Evolutionary conservation across 2,888 invertebrate genomes (phyloP).

Genomic region (Petrophora chlorosata): DNA sequence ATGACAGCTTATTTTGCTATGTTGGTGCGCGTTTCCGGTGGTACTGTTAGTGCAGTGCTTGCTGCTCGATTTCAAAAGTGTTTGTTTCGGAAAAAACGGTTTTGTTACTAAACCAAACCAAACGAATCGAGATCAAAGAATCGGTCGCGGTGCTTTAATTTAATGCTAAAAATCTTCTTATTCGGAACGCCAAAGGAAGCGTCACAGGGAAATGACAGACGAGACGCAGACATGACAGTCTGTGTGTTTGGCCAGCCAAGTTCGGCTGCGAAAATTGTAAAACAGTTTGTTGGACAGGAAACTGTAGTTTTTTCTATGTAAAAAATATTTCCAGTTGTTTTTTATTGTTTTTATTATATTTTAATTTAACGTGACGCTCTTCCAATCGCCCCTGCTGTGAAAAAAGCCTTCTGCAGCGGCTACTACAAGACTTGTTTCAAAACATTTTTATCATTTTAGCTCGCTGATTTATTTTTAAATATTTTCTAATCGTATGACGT

Average conservation of each 20-base stretch:
- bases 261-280: conserved; percentile 28
- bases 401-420: conserved; percentile 43
- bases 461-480: conserved; percentile 46
- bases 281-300: conserved; percentile 25
- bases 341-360: conserved; percentile 9
- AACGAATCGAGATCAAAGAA: too few species aligned
- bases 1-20: too few species aligned
- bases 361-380: background rate
- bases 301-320: conserved; percentile 18
- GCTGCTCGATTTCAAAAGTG: background rate
- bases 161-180: conserved; percentile 1
- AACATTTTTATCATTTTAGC: conserved; percentile 58
- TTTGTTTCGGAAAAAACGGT: conserved; percentile 16
- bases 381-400: background rate
- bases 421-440: conserved; percentile 65
- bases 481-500: conserved; percentile 39
- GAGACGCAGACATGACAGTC: conserved; percentile 23
- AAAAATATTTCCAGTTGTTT: conserved; percentile 13
- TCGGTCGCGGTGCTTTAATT: too few species aligned
- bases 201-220: conserved; percentile 3
- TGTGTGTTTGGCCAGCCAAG: conserved; percentile 32
- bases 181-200: conserved; percentile 15
- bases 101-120: too few species aligned
- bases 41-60: too few species aligned
- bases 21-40: too few species aligned